Percentiles rank a stretch among this genome's conserved stretches.
Evolutionary conservation across 2,888 invertebrate genomes (phyloP).

Genomic region (Dolomedes plantarius): DNA sequence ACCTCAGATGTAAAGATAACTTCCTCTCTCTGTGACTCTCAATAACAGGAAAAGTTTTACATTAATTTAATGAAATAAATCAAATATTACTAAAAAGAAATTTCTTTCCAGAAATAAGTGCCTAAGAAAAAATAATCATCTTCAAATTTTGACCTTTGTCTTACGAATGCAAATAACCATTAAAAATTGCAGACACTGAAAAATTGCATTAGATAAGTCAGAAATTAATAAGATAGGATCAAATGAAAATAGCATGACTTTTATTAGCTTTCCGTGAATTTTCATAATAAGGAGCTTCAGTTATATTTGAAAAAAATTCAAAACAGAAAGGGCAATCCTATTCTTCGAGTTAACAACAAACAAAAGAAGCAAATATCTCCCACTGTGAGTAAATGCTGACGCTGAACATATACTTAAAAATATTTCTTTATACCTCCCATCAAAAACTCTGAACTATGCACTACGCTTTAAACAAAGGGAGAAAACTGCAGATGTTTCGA

Average conservation of each 20-base stretch:
- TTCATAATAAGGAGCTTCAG: background rate
- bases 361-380: background rate
- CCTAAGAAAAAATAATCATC: too few species aligned
- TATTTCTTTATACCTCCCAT: background rate
- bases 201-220: background rate
- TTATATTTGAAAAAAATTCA: background rate
- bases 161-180: too few species aligned
- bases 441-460: background rate
- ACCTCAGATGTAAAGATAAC: too few species aligned
- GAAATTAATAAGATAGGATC: background rate
- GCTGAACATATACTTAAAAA: background rate
- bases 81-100: too few species aligned
- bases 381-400: background rate
- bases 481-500: constrained; percentile 2
- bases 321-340: background rate
- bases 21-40: too few species aligned
- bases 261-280: background rate
- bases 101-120: too few species aligned
- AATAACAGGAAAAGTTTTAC: too few species aligned
- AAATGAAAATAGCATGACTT: background rate
- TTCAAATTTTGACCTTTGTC: too few species aligned
- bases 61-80: too few species aligned
- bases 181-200: too few species aligned
- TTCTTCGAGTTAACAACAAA: background rate
- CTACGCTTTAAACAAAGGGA: constrained; percentile 24